Percentiles rank a stretch among this genome's conserved stretches.
Conservation (phyloP, 2,113 vertebrate genomes). For the Eidolon helvum region DNA sequence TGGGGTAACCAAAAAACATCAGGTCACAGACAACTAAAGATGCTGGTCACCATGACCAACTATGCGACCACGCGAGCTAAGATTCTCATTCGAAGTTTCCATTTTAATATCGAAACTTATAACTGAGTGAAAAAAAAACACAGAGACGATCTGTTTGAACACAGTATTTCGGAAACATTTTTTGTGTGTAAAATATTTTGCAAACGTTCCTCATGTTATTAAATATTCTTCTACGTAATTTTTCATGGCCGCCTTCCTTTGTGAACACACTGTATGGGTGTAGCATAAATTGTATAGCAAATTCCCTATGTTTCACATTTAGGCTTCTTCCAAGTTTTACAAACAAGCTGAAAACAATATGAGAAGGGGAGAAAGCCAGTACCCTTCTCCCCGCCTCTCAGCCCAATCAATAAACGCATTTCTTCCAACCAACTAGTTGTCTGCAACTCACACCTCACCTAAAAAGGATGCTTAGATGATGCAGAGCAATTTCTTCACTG, state of each 20-base stretch:
- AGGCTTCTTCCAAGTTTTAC: not conserved
- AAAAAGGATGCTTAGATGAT: not conserved
- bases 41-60: not conserved
- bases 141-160: not conserved
- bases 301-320: not conserved
- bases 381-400: not conserved
- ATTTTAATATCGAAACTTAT: not conserved
- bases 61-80: not conserved
- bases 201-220: not conserved
- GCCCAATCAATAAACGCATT: not conserved
- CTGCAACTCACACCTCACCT: not conserved
- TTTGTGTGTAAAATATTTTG: not conserved
- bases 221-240: not conserved
- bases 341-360: not conserved
- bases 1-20: not conserved
- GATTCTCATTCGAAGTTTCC: not conserved
- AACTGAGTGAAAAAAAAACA: not conserved
- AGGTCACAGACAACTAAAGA: not conserved
- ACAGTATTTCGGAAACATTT: not conserved
- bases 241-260: not conserved
- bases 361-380: not conserved
- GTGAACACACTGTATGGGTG: not conserved
- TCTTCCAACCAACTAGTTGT: not conserved
- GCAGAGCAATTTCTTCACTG: not conserved
- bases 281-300: not conserved